Evolutionary conservation across 1,140 invertebrate species (phyloP).

Genomic region (Bombus difficillimus): DNA sequence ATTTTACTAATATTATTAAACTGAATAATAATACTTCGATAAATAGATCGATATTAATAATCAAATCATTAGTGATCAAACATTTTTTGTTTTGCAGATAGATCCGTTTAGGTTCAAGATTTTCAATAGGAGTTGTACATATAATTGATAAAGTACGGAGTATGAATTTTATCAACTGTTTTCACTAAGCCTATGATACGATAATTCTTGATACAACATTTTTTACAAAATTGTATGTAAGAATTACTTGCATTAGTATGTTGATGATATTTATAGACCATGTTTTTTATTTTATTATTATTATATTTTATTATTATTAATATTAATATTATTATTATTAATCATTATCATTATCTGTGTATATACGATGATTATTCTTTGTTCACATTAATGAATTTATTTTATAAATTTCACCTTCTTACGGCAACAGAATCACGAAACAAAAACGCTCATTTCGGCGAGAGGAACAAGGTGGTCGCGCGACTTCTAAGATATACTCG

Average conservation of each 20-base stretch:
- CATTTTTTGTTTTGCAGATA: constrained; percentile 37
- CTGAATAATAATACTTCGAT: not conserved
- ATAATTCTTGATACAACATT: constrained; percentile 20
- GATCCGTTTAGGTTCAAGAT: constrained; percentile 10
- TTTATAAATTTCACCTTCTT: constrained; percentile 44
- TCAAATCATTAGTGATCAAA: constrained; percentile 9
- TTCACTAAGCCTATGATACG: constrained; percentile 21
- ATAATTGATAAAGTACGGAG: not conserved
- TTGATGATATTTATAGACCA: constrained; percentile 17
- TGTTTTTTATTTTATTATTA: constrained; percentile 22
- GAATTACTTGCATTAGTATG: constrained; percentile 18
- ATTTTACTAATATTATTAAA: constrained; percentile 4
- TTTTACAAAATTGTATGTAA: constrained; percentile 29
- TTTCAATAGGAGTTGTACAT: constrained; percentile 4
- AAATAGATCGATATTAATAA: not conserved
- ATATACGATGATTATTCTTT: constrained; percentile 19
- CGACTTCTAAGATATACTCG: constrained; percentile 49
- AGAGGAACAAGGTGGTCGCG: constrained; percentile 40
- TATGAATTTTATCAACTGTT: constrained; percentile 8
- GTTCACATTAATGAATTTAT: constrained; percentile 13
- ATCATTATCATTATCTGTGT: not conserved
- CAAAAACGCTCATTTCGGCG: constrained; percentile 30
- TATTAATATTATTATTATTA: constrained; percentile 8
- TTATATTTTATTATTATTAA: constrained; percentile 1
- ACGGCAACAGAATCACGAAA: constrained; percentile 44